phyloP scores from a whole-genome alignment of 1,140 invertebrate species.

The Venturia canescens region DNA sequence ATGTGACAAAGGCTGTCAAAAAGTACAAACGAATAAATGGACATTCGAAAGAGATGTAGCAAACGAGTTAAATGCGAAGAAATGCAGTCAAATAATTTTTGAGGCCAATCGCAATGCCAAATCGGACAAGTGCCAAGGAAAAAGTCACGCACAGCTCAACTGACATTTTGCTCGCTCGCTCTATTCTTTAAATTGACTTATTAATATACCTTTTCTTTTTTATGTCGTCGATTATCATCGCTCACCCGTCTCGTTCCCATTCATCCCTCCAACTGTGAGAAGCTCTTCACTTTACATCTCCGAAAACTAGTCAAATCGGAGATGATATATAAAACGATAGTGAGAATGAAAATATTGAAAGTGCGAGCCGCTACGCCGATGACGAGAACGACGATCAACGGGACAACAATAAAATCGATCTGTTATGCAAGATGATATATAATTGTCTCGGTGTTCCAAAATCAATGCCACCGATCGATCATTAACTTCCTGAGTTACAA shows the following conservation, averaged over 20 bases:
- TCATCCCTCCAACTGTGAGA: too few species aligned
- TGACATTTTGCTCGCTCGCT: neutral
- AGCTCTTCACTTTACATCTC: too few species aligned
- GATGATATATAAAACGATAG: neutral
- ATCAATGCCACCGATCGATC: neutral
- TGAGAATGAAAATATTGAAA: neutral
- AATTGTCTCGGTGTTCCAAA: neutral
- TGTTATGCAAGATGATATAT: neutral
- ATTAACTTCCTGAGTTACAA: neutral
- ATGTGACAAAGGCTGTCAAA: too few species aligned
- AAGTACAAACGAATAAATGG: neutral
- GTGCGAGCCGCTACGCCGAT: neutral
- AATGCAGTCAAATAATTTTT: constrained; percentile 30
- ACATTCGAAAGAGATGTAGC: neutral
- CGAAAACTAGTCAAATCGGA: neutral
- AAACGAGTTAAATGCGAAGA: constrained; percentile 36
- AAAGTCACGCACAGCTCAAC: neutral
- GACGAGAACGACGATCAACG: neutral
- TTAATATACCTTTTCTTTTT: neutral
- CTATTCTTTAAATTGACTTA: neutral
- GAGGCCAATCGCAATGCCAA: constrained; percentile 29
- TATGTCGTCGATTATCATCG: neutral
- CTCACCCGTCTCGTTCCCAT: neutral
- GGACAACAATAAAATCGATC: neutral
- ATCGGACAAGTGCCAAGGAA: constrained; percentile 11